A percentile compares a stretch with the other conserved stretches of the same genome.
phyloP scores from a whole-genome alignment of 2,888 invertebrate genomes.

The Acanthoscelides obtectus region DNA sequence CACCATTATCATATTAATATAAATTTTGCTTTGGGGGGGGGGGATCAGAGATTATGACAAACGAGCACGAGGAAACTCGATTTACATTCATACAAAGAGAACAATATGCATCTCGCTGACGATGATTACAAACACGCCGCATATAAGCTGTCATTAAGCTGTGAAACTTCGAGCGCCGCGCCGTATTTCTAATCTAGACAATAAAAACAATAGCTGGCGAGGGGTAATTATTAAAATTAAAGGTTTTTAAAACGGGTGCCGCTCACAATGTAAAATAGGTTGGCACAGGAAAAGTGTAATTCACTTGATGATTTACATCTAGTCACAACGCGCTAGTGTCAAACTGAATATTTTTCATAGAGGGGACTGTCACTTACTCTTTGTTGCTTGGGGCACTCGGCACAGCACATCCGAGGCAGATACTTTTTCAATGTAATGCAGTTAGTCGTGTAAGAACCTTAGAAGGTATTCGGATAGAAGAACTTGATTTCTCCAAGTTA shows the following conservation, averaged over 20 bases:
- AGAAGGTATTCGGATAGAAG: no score
- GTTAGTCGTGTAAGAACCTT: no score
- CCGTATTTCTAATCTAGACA: background rate
- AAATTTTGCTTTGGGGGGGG: no score
- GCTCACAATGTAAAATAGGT: background rate
- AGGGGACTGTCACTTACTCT: no score
- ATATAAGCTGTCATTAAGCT: background rate
- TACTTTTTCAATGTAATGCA: no score
- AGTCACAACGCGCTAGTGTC: background rate
- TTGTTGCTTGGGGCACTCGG: no score
- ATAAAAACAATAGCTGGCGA: background rate
- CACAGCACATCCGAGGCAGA: no score
- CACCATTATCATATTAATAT: no score
- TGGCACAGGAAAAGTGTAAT: background rate
- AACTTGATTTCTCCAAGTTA: no score
- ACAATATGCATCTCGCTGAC: background rate
- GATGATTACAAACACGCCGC: background rate
- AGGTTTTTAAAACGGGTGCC: background rate
- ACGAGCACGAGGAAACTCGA: no score
- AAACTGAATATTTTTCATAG: background rate
- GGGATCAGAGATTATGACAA: no score
- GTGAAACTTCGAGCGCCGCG: background rate
- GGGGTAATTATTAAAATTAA: background rate
- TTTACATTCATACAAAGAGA: background rate
- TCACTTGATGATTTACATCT: background rate